Conservation (phyloP, 2,113 vertebrate genomes). For the Notarius lentiginosus region DNA sequence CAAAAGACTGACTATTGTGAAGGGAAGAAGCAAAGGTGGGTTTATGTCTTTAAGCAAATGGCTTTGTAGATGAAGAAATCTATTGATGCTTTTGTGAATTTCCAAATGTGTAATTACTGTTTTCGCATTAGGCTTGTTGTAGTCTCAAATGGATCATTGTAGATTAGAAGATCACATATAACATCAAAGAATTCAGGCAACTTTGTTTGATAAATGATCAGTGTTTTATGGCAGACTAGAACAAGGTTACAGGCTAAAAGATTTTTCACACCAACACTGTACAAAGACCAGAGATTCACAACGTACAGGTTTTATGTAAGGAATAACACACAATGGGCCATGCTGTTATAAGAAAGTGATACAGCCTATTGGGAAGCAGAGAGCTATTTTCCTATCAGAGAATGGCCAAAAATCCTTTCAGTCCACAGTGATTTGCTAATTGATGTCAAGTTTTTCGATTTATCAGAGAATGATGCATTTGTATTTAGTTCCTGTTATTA, state of each 20-base stretch:
- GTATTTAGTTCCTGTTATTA: neutral
- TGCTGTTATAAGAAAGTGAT: neutral
- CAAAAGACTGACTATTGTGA: slow-evolving; percentile 10
- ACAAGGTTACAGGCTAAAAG: neutral
- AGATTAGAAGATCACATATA: neutral
- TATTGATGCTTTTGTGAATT: slow-evolving; percentile 24
- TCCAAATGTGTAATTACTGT: slow-evolving; percentile 15
- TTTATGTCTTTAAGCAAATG: slow-evolving; percentile 15
- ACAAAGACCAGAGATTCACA: neutral
- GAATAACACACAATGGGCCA: neutral
- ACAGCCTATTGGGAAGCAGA: neutral
- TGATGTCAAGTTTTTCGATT: neutral
- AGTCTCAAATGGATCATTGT: slow-evolving; percentile 7
- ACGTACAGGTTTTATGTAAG: neutral
- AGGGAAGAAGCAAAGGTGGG: neutral
- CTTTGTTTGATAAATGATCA: slow-evolving; percentile 12
- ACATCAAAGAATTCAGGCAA: neutral
- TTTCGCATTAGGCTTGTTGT: neutral
- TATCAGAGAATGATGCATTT: neutral
- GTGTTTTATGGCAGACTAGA: neutral
- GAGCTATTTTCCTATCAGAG: neutral
- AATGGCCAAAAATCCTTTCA: neutral
- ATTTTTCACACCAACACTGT: too few relatives aligned
- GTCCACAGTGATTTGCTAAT: neutral
- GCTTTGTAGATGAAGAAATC: slow-evolving; percentile 23